Percentiles rank a stretch among this genome's conserved stretches.
Evolutionary conservation across 2,888 invertebrate species (phyloP).

Genomic region (Dysmachus trigonus): DNA sequence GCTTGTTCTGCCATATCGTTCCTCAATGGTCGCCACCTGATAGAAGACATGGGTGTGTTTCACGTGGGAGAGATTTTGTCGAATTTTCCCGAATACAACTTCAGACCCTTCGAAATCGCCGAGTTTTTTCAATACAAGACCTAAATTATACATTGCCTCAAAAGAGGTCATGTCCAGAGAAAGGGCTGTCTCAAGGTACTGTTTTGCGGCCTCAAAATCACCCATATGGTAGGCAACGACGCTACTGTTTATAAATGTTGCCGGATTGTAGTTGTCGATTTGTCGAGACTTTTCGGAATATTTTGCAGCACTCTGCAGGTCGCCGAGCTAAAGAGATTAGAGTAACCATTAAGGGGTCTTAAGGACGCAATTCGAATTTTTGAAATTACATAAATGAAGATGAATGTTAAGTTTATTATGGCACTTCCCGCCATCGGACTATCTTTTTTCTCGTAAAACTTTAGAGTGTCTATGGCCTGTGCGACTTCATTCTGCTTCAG

Average conservation of each 20-base stretch:
- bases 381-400: conserved; percentile 66
- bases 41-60: conserved; percentile 73
- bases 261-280: conserved; percentile 80
- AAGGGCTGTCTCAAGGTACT: conserved; percentile 78
- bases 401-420: conserved; percentile 84
- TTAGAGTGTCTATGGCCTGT: conserved; percentile 83
- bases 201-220: conserved; percentile 75
- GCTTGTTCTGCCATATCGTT: conserved; percentile 71
- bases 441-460: conserved; percentile 86
- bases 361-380: not conserved
- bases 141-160: conserved; percentile 85
- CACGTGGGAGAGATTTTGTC: conserved; percentile 74
- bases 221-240: conserved; percentile 78
- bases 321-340: conserved; percentile 73
- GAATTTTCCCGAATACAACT: conserved; percentile 81
- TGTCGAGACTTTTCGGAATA: conserved; percentile 79
- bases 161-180: conserved; percentile 83
- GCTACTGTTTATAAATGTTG: conserved; percentile 86
- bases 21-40: conserved; percentile 82
- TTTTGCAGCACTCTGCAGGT: conserved; percentile 78
- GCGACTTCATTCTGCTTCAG: conserved; percentile 81
- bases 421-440: conserved; percentile 85
- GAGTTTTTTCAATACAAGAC: conserved; percentile 62
- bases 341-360: not conserved
- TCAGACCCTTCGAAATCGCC: conserved; percentile 76